Evolutionary conservation across 2,113 vertebrate genomes (phyloP).

Genomic region (Meleagris gallopavo): DNA sequence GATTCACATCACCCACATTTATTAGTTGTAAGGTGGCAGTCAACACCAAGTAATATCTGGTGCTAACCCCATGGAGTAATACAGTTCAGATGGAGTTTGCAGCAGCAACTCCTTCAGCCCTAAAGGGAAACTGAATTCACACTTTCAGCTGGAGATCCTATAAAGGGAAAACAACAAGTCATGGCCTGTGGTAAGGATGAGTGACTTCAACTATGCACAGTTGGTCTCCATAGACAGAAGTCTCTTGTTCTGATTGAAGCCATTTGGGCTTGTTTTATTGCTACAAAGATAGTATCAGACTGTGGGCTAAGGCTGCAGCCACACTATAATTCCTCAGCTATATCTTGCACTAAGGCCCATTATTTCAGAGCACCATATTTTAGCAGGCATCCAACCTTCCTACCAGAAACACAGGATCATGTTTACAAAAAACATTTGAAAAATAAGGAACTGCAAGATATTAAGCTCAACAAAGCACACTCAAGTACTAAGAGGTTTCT

Average conservation of each 20-base stretch:
- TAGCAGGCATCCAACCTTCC: not conserved
- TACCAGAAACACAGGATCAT: fast-evolving
- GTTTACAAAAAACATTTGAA: not conserved
- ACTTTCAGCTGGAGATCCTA: not conserved
- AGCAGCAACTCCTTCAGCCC: not conserved
- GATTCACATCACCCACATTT: not conserved
- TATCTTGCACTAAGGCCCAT: fast-evolving
- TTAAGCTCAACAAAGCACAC: not conserved
- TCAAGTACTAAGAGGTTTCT: not conserved
- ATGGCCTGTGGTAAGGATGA: not conserved
- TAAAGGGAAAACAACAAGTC: not conserved
- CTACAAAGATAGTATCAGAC: not conserved
- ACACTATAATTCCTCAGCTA: not conserved
- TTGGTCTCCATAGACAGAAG: not conserved
- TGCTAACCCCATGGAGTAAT: not conserved
- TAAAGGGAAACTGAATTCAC: not conserved
- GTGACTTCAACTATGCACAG: not conserved
- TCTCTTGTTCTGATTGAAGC: not conserved
- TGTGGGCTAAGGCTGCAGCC: not conserved
- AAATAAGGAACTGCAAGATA: not conserved
- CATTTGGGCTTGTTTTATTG: not conserved
- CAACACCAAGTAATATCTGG: not conserved
- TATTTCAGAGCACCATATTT: not conserved
- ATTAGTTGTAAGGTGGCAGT: not conserved
- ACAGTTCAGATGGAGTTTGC: not conserved